These are phyloP conservation scores for Thymallus thymallus DNA, from an alignment of 2,113 vertebrate genomes.

Conservation along the genomic window DNA sequence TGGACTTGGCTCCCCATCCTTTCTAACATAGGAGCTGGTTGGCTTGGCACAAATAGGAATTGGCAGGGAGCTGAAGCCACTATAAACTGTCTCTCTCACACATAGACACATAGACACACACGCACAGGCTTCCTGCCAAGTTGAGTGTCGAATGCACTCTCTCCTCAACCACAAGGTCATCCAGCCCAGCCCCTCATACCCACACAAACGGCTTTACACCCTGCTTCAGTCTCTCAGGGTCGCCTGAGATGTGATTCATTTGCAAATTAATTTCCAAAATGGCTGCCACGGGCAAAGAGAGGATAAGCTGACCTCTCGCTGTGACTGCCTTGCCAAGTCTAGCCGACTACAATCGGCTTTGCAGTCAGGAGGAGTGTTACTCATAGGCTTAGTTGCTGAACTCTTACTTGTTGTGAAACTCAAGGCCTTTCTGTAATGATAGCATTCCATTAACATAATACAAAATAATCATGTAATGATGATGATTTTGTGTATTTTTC, in stretches of 20 bases:
- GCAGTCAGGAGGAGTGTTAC: neutral
- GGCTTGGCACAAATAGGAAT: constrained; percentile 2
- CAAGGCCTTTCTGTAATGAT: neutral
- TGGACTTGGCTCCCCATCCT: constrained; percentile 18
- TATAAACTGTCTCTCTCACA: neutral
- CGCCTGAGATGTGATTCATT: neutral
- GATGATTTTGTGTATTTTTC: too few species aligned
- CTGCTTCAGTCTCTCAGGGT: neutral
- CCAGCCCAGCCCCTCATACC: neutral
- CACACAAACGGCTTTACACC: neutral
- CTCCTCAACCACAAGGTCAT: neutral
- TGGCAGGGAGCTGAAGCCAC: neutral
- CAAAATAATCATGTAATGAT: neutral
- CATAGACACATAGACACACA: neutral
- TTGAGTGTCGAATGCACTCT: neutral
- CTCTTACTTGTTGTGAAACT: neutral
- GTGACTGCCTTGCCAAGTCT: constrained; percentile 3
- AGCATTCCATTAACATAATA: constrained; percentile 7
- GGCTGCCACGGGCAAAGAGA: neutral
- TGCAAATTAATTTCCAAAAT: neutral
- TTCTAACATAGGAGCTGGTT: constrained; percentile 18
- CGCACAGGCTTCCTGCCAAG: constrained; percentile 11
- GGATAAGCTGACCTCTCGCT: neutral
- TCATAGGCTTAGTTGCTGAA: neutral
- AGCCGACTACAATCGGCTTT: neutral